Evolutionary conservation across 2,888 invertebrate genomes (phyloP), one percentile per base, ranked within the genome.

Genomic region (Hetaerina titia): DNA sequence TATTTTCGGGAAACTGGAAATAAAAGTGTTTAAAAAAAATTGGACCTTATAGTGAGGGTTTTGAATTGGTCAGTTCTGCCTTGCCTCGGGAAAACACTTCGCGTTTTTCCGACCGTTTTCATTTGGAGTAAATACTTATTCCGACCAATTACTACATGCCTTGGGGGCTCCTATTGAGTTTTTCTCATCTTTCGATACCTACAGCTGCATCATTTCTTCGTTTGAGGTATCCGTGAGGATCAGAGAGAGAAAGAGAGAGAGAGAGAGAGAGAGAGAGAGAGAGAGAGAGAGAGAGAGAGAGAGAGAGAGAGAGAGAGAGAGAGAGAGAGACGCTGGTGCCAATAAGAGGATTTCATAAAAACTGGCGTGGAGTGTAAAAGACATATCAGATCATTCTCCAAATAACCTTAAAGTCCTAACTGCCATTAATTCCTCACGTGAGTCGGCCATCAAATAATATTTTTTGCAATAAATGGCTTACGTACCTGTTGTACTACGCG

Each of bases 81-180:
- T 92, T 13, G 69, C 31, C 69, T 69, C 56, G 74, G 64, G 45
- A 4, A 57, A 56, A 74, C 8, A 92, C 69, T 56, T 22, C 64
- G 19, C 56, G 45, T 56, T 31, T n/a, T 69, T 92, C 56, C 13
- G 56, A 19, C 15, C 90, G 92, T 74, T 92, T 69, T 74, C 92
- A 92, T 92, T 92, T 92, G 92, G 22, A n/a, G 92, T 45, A 69
- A 92, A 92, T 69, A 31, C n/a, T 56, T 22, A 45, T 7, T 56
- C 56, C 45, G 57, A 58, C 57, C 89, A 92, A 92, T 74, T 56
- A 92, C n/a, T 22, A 56, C 56, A 22, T 74, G 92, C 56, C 92
- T 57, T 13, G 15, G 9, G 92, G 69, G 63, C 19, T 89, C 81
- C 22, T 81, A 31, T 81, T 9, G 13, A 15, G 25, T 81, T 81